Conservation (phyloP, 1,140 invertebrate genomes). For the Aradophagus sp. region DNA sequence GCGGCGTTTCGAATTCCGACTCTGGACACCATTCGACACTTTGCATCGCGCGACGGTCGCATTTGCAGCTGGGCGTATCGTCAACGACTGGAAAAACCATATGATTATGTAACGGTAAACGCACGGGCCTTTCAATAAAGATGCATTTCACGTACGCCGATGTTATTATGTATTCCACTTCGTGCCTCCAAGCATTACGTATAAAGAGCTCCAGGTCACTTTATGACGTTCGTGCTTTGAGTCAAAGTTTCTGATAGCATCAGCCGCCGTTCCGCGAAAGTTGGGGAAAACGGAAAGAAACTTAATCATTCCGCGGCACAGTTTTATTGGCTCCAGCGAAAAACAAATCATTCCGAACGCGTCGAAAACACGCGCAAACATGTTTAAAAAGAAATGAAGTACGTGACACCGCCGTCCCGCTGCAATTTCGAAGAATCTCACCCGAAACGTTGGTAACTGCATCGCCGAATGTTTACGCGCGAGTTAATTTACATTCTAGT, state of each 20-base stretch:
- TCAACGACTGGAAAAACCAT: conserved; percentile 22
- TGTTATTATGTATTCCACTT: conserved; percentile 47
- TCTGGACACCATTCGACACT: too few species aligned
- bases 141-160: conserved; percentile 29
- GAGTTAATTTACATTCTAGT: too few species aligned
- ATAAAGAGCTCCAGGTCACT: conserved; percentile 38
- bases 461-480: too few species aligned
- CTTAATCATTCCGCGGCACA: conserved; percentile 25
- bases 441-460: too few species aligned
- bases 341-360: conserved; percentile 43
- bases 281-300: conserved; percentile 33
- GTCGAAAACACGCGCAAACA: conserved; percentile 31
- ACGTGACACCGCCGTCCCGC: conserved; percentile 15
- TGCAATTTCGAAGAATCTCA: conserved; percentile 11
- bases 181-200: conserved; percentile 31
- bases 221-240: conserved; percentile 49
- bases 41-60: conserved; percentile 4
- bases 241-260: conserved; percentile 39
- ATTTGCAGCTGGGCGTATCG: conserved; percentile 1
- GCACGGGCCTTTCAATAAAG: conserved; percentile 34
- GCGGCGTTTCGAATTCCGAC: too few species aligned
- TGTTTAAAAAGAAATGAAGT: conserved; percentile 41
- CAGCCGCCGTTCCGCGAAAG: conserved; percentile 26
- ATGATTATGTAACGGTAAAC: conserved; percentile 7
- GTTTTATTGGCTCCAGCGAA: conserved; percentile 32